Percentiles rank a stretch among this genome's conserved stretches.
Evolutionary conservation across 2,888 invertebrate species (phyloP).

Genomic region (Pollenia amentaria): DNA sequence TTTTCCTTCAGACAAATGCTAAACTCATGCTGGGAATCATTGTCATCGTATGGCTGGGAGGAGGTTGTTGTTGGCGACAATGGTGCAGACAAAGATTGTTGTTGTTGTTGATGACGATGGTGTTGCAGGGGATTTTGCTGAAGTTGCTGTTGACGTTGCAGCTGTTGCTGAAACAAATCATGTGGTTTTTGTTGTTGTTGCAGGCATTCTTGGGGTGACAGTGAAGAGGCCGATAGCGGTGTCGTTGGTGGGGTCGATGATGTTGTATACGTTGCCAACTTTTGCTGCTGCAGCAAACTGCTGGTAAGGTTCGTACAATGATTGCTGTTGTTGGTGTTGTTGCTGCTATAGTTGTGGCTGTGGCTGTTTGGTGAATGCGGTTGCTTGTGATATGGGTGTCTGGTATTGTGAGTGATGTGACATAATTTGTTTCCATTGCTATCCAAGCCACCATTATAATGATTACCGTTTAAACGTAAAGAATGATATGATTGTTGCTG

Average conservation of each 20-base stretch:
- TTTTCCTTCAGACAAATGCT: constrained; percentile 84
- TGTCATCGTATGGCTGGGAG: constrained; percentile 74
- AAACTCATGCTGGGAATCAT: constrained; percentile 80
- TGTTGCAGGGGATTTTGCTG: constrained; percentile 54
- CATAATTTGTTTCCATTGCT: constrained; percentile 80
- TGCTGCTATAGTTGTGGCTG: constrained; percentile 63
- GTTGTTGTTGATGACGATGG: constrained; percentile 68
- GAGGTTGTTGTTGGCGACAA: constrained; percentile 64
- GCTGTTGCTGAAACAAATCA: constrained; percentile 80
- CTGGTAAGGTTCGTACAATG: constrained; percentile 64
- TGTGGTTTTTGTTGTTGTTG: constrained; percentile 77
- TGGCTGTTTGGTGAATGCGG: constrained; percentile 73
- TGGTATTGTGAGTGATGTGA: constrained; percentile 80
- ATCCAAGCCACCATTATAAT: constrained; percentile 76
- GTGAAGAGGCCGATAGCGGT: constrained; percentile 66
- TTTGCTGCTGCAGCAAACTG: constrained; percentile 66
- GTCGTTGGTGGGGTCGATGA: constrained; percentile 70
- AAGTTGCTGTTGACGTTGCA: constrained; percentile 75
- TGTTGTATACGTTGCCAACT: constrained; percentile 70
- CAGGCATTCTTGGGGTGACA: constrained; percentile 71
- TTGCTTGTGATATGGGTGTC: constrained; percentile 81
- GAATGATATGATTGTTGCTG: constrained; percentile 73
- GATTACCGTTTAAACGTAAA: constrained; percentile 75
- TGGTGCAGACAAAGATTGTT: constrained; percentile 65
- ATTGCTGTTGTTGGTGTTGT: constrained; percentile 58